phyloP scores from a whole-genome alignment of 2,888 invertebrate genomes.

The Sericinus montela region DNA sequence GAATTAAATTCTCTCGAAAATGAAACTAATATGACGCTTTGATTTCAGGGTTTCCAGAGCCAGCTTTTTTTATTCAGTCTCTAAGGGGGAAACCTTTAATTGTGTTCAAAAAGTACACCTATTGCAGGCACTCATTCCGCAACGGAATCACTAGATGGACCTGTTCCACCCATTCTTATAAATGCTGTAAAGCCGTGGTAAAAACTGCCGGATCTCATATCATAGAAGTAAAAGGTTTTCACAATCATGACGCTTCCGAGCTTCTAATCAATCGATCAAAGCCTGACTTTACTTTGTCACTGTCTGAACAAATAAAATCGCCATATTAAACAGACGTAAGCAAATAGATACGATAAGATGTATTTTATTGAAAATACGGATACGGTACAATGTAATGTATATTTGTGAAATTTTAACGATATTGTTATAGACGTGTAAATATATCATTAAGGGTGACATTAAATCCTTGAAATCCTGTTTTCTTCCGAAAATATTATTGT shows the following conservation, averaged over 20 bases:
- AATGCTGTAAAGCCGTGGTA: slow-evolving; percentile 65
- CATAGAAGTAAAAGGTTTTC: slow-evolving; percentile 55
- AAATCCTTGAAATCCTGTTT: no score
- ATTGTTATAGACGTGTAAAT: neutral
- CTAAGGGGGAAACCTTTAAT: slow-evolving; percentile 59
- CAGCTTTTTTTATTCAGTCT: slow-evolving; percentile 61
- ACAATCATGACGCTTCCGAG: slow-evolving; percentile 64
- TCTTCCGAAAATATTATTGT: no score
- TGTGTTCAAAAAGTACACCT: slow-evolving; percentile 60
- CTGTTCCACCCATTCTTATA: slow-evolving; percentile 68
- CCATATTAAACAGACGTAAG: neutral
- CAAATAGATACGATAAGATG: no score
- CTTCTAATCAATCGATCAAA: slow-evolving; percentile 50
- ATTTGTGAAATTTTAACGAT: no score
- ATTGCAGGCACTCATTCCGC: slow-evolving; percentile 57
- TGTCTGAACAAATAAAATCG: slow-evolving; percentile 20
- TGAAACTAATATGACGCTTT: neutral
- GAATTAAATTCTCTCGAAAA: no score
- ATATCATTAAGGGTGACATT: neutral
- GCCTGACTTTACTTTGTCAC: slow-evolving; percentile 6
- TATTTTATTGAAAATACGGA: neutral
- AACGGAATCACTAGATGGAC: slow-evolving; percentile 61
- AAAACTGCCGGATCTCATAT: slow-evolving; percentile 57
- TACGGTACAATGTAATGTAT: neutral
- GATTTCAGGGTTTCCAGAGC: slow-evolving; percentile 25